phyloP scores from a whole-genome alignment of 2,888 invertebrate species.

The Athalia circularis region DNA sequence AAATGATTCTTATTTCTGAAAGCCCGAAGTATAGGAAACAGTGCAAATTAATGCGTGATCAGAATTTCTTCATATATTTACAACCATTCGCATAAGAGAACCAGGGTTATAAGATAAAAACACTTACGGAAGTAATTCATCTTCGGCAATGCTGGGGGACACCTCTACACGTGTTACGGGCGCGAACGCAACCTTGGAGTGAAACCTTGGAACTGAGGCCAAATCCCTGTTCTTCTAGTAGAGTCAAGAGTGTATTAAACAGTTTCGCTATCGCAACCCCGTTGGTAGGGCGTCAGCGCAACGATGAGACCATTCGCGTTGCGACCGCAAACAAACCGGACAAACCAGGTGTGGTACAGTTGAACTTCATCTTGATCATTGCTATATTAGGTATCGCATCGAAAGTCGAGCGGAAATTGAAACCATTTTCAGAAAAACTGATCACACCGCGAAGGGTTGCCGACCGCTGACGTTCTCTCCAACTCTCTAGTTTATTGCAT shows the following conservation, averaged over 20 bases:
- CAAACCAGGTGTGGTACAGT: constrained; percentile 25
- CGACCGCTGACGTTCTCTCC: constrained; percentile 5
- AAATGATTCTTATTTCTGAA: constrained; percentile 8
- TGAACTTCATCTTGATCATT: constrained; percentile 22
- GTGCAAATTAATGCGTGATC: not conserved
- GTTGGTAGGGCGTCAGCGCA: not conserved
- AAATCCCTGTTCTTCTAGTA: constrained; percentile 15
- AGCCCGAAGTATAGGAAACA: not conserved
- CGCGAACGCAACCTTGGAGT: constrained; percentile 31
- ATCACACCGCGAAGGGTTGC: constrained; percentile 13
- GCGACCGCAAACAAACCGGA: constrained; percentile 16
- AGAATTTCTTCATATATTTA: not conserved
- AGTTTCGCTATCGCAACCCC: constrained; percentile 18
- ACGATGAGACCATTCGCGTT: not conserved
- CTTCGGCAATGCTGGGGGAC: not conserved
- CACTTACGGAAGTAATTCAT: constrained; percentile 26
- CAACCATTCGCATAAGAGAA: not conserved
- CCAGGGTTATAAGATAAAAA: not conserved
- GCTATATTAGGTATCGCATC: constrained; percentile 52
- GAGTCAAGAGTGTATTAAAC: constrained; percentile 10
- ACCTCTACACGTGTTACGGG: constrained; percentile 5
- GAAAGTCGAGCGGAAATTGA: constrained; percentile 56
- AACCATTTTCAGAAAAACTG: constrained; percentile 45
- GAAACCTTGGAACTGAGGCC: constrained; percentile 21
- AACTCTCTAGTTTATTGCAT: too few relatives aligned